A percentile compares a stretch with the other conserved stretches of the same genome.
Conservation (phyloP, 2,797 vertebrate genomes). For the Notolabrus celidotus region DNA sequence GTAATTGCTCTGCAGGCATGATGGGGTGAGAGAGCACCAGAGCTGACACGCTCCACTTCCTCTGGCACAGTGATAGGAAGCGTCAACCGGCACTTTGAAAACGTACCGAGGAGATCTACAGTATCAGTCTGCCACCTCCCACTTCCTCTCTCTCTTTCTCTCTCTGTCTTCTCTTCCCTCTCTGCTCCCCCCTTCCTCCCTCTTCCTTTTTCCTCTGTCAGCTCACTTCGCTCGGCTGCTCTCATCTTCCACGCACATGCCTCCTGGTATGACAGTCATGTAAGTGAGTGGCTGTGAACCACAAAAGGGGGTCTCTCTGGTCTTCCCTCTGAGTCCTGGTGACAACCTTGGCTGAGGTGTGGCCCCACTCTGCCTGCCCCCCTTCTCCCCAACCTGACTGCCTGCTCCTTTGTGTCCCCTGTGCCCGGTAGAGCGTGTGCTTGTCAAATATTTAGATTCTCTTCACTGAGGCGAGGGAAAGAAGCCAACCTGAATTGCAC, state of each 20-base stretch:
- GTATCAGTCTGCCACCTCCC: constrained; percentile 45
- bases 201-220: constrained; percentile 46
- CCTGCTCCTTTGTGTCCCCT: constrained; percentile 18
- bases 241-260: constrained; percentile 40
- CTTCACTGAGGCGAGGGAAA: constrained; percentile 40
- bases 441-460: constrained; percentile 47
- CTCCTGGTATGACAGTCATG: constrained; percentile 59
- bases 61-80: constrained; percentile 58
- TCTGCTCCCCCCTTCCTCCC: background rate
- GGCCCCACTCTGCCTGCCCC: constrained; percentile 11
- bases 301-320: constrained; percentile 48
- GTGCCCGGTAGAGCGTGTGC: constrained; percentile 10
- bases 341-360: constrained; percentile 44
- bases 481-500: constrained; percentile 44
- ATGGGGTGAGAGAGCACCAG: constrained; percentile 50
- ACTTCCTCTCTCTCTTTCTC: constrained; percentile 23
- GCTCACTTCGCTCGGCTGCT: constrained; percentile 48
- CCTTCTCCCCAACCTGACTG: background rate
- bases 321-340: constrained; percentile 21
- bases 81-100: constrained; percentile 71
- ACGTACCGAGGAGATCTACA: constrained; percentile 43
- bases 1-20: constrained; percentile 66
- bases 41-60: constrained; percentile 72
- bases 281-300: constrained; percentile 61
- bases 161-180: constrained; percentile 20